Evolutionary conservation across 2,797 vertebrate genomes (phyloP), one percentile per base, ranked within the genome.

Genomic region (Rhynchotus rufescens): DNA sequence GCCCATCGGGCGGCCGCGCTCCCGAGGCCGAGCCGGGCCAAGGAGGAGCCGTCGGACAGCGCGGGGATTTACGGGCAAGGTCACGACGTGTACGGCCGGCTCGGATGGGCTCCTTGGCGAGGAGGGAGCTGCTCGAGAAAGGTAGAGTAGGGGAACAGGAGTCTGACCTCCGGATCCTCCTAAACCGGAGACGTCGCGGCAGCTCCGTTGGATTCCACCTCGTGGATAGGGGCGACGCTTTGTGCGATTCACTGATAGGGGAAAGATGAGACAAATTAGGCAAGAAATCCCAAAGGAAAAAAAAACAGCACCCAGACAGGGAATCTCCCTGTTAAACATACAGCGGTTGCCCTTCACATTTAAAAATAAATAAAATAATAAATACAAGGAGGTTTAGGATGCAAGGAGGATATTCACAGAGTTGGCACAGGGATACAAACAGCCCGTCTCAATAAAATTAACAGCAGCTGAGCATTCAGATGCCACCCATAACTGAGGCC

Each of bases 31-130:
- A 66, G 91, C 9, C 44, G 73, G 60, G 21, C 26, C 72, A 73
- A 86, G 79, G 81, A 91, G 44, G 84, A 82, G 89, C 83, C 83
- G 83, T 62, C 30, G 42, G 90, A 82, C 91, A 86, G 78, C 6
- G 3, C 71, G 45, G 91, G 76, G 91, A 96, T 97, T 96, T 96
- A 97, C 8, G 28, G 73, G 86, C 68, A 91, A 93, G 96, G 95
- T 91, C 92, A 86, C 83, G 12, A 71, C 17, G 38, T 4, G 15
- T 30, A 19, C 28, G 80, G 75, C 78, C 62, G 36, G 72, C 28
- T 26, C 4, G 10, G 61, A n/a, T 13, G 16, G 69, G 56, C 26
- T 23, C 54, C 32, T 38, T 22, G 15, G 59, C 23, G 4, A n/a
- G 51, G 71, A 57, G 73, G 68, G 42, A 77, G 12, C 11, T 6